Evolutionary conservation across 2,797 vertebrate genomes (phyloP).

Genomic region (Anniella stebbinsi): DNA sequence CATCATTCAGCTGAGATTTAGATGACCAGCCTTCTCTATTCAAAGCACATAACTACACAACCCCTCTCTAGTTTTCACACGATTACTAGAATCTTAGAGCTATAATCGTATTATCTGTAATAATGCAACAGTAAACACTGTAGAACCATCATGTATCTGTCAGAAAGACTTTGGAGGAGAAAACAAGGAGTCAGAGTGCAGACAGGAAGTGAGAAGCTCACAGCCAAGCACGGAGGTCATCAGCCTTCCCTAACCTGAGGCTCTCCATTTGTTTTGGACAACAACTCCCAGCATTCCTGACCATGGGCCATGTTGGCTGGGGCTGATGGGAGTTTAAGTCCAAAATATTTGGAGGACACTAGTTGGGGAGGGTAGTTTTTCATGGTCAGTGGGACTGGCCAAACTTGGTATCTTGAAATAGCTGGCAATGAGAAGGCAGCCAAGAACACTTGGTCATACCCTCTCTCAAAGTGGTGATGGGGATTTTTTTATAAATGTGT

Average conservation of each 20-base stretch:
- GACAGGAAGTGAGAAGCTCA: background rate
- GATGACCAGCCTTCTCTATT: constrained; percentile 38
- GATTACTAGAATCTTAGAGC: constrained; percentile 32
- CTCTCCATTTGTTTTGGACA: too few species aligned
- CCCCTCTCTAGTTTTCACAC: constrained; percentile 14
- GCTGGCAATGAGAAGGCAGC: background rate
- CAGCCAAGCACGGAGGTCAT: background rate
- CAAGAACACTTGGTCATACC: background rate
- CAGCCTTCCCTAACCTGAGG: background rate
- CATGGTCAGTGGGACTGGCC: background rate
- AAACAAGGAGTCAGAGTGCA: background rate
- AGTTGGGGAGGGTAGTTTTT: too few species aligned
- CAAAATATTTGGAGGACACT: too few species aligned
- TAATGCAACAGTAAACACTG: constrained; percentile 6
- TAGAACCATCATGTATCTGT: background rate
- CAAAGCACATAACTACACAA: constrained; percentile 31
- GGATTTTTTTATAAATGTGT: background rate
- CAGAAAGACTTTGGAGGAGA: background rate
- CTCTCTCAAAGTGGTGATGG: background rate
- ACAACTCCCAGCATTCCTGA: too few species aligned
- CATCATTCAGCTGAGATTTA: constrained; percentile 41
- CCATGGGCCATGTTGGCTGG: too few species aligned
- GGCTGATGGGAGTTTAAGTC: too few species aligned
- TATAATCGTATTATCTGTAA: background rate
- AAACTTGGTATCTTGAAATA: background rate